Evolutionary conservation across 1,140 invertebrate genomes (phyloP), one percentile per base, ranked within the genome.

Genomic region (Cepaea nemoralis): DNA sequence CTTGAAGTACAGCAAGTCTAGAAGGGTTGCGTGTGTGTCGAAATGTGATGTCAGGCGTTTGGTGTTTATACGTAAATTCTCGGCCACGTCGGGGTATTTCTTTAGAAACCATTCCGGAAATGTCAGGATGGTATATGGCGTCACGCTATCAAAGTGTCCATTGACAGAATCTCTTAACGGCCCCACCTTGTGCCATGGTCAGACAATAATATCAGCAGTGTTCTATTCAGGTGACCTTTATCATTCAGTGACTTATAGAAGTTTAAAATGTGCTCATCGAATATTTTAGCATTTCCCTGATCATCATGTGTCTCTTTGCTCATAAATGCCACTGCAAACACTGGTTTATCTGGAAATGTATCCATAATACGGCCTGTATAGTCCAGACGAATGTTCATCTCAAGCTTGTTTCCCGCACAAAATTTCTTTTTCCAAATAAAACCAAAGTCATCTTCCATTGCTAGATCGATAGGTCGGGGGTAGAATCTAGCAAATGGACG

Each of bases 1-100:
- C 39, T 76, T 76, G 55, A 76, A 76, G 24, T 76, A 76, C 8
- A 76, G 48, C 40, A 76, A 39, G n/a, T 76, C 74, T 35, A 6
- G 40, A 1, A 76, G 37, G 12, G 74, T 76, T 50, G 5, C 16
- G 27, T 59, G 45, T 27, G 48, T 55, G 45, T 76, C 74, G 39
- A 31, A 76, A 37, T 76, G 74, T 5, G 74, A 33, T 50, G 74
- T 76, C 27, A 76, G 35, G 19, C 74, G 74, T 35, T 76, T 50
- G 1, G 74, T 76, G 31, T 76, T 76, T 27, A 39, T 31, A 55
- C 55, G 27, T 39, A 76, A 37, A 24, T 50, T 76, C 10, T 3
- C 5, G 10, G 31, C 48, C 12, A 76, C 27, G 3, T 76, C 74
- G 5, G 74, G 74, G 74, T 76, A 55, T 31, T 76, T 76, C 8